Evolutionary conservation across 2,797 vertebrate genomes (phyloP).

Genomic region (Muscicapa striata): DNA sequence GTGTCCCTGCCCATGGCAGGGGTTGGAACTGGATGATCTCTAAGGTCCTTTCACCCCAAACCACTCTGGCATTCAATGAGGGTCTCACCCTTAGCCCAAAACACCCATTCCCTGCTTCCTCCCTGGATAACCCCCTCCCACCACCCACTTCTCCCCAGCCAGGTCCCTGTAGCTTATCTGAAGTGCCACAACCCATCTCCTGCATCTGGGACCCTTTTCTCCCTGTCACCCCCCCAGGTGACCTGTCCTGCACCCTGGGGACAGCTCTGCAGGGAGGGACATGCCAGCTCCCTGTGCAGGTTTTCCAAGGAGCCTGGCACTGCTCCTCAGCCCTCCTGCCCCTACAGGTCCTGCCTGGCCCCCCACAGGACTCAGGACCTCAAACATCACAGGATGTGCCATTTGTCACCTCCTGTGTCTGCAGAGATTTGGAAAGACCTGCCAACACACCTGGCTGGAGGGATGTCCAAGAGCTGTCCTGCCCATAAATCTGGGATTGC

Average conservation of each 20-base stretch:
- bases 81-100: background rate
- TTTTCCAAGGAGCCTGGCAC: background rate
- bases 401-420: background rate
- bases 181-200: background rate
- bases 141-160: background rate
- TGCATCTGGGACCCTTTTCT: background rate
- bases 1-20: background rate
- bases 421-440: background rate
- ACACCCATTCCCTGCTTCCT: background rate
- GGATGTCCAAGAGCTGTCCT: background rate
- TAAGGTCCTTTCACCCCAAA: background rate
- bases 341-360: background rate
- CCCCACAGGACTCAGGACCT: background rate
- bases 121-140: background rate
- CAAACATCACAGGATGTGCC: background rate
- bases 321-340: background rate
- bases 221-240: background rate
- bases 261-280: background rate
- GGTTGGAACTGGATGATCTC: background rate
- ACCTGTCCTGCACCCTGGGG: background rate
- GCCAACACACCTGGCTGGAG: background rate
- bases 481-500: background rate
- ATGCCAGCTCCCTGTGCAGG: accelerated
- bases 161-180: background rate
- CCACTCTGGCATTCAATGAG: background rate